phyloP scores from a whole-genome alignment of 1,140 invertebrate genomes.

The Drosophila tani region DNA sequence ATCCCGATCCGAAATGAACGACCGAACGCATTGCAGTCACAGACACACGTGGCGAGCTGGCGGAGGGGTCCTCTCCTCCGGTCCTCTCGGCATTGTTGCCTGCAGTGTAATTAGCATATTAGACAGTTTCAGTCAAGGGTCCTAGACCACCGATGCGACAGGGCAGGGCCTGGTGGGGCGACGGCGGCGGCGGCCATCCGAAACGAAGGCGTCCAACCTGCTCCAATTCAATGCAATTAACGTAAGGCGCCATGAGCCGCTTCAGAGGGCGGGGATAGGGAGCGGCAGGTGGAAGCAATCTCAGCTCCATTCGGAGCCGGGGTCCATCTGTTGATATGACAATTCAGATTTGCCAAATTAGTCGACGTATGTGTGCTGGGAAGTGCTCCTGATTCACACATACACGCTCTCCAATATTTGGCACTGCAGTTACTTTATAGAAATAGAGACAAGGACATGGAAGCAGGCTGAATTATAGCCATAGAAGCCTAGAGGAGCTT shows the following conservation, averaged over 20 bases:
- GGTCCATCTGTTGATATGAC: constrained; percentile 73
- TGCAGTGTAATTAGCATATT: constrained; percentile 83
- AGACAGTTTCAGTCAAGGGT: constrained; percentile 65
- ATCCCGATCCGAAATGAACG: constrained; percentile 72
- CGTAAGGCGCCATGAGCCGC: constrained; percentile 64
- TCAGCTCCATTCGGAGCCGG: constrained; percentile 25
- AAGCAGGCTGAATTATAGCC: background rate
- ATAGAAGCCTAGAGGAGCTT: background rate
- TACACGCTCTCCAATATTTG: constrained; percentile 14
- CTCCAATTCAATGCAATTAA: constrained; percentile 76
- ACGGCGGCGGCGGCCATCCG: background rate
- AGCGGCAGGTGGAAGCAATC: constrained; percentile 14
- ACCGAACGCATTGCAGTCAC: constrained; percentile 73
- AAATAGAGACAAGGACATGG: background rate
- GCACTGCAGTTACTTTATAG: constrained; percentile 20
- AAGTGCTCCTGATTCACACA: constrained; percentile 49
- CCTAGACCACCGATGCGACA: constrained; percentile 20
- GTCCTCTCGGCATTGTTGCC: constrained; percentile 48
- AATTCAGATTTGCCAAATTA: constrained; percentile 60
- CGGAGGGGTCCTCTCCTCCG: background rate
- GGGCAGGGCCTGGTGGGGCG: background rate
- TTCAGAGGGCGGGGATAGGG: constrained; percentile 3
- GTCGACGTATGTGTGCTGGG: constrained; percentile 22
- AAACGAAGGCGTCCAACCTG: constrained; percentile 53
- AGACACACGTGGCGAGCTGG: constrained; percentile 27